Evolutionary conservation across 2,113 vertebrate species (phyloP).

Genomic region (Osmerus eperlanus): DNA sequence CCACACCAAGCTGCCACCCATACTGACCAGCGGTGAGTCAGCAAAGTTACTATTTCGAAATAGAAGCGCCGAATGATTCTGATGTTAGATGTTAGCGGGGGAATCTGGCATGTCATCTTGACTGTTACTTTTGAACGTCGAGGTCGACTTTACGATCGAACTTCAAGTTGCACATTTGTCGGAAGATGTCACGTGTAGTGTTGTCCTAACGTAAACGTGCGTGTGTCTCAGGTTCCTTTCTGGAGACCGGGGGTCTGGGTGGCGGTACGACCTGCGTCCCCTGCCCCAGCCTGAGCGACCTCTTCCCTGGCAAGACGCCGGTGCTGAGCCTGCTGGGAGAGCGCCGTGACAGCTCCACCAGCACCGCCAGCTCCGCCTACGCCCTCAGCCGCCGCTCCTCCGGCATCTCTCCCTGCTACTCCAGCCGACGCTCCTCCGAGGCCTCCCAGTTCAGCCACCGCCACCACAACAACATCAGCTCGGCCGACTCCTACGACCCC

Average conservation of each 20-base stretch:
- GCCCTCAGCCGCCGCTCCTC: constrained; percentile 87
- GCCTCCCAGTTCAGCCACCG: constrained; percentile 77
- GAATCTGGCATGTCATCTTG: too few relatives aligned
- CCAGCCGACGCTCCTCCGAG: constrained; percentile 86
- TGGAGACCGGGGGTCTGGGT: constrained; percentile 69
- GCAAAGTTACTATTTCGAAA: background rate
- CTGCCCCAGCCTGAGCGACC: constrained; percentile 72
- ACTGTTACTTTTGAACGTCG: too few relatives aligned
- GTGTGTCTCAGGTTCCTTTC: constrained; percentile 50
- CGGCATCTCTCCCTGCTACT: constrained; percentile 89
- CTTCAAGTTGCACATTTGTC: background rate
- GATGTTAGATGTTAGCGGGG: too few relatives aligned
- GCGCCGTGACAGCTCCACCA: constrained; percentile 85
- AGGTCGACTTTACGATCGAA: background rate
- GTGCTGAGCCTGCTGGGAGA: constrained; percentile 75
- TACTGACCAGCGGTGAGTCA: constrained; percentile 80
- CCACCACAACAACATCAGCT: constrained; percentile 79
- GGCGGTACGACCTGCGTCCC: constrained; percentile 70
- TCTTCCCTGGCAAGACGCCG: constrained; percentile 75
- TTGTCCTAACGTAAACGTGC: background rate
- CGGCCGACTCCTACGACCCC: constrained; percentile 84
- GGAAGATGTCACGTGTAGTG: background rate
- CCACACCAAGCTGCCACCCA: constrained; percentile 80
- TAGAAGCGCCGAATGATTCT: background rate
- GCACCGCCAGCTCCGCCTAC: constrained; percentile 86